Evolutionary conservation across 2,797 vertebrate genomes (phyloP), one percentile per base, ranked within the genome.

Genomic region (Anolis apletophallus): DNA sequence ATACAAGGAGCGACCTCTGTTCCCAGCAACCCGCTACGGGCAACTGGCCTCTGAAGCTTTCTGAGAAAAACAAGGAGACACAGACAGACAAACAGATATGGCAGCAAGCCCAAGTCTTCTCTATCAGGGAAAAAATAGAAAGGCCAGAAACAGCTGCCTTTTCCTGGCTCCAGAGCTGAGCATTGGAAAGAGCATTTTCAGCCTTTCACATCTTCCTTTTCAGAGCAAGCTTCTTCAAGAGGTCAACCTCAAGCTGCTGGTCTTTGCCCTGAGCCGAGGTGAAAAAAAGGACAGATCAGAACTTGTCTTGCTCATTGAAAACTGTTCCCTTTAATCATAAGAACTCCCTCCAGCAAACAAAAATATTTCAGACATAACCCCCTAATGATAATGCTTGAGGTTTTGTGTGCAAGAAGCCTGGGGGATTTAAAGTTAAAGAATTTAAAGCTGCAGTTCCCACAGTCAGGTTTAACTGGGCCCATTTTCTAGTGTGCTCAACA

Each of bases 221-320:
- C 29, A 90, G 90, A 87, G 82, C 89, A 1, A 86, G 90, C 89
- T 77, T 89, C 80, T 94, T 85, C 19, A 87, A 93, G 90, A 88
- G 94, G 94, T 95, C 95, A 93, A 89, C 90, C 87, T 94, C 91
- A 94, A 94, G 94, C 94, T 67, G 88, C 92, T 94, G 95, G 93
- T 94, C 96, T 95, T 92, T 94, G 95, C 90, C 93, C 94, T 78
- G 72, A 85, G 88, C 87, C 71, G 93, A 96, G 95, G 95, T 96
- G 94, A 96, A 95, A 91, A 91, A 95, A 93, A 94, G 96, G 95
- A 94, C 95, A 96, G 93, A 92, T 78, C 87, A 93, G 85, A 91
- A 87, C 92, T 92, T 21, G 75, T 87, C 92, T 93, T 87, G 83
- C 91, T 94, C 88, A 91, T 67, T 88, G 88, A 93, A 93, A 95